phyloP scores from a whole-genome alignment of 2,888 invertebrate species.

The Argyra leucocephala region DNA sequence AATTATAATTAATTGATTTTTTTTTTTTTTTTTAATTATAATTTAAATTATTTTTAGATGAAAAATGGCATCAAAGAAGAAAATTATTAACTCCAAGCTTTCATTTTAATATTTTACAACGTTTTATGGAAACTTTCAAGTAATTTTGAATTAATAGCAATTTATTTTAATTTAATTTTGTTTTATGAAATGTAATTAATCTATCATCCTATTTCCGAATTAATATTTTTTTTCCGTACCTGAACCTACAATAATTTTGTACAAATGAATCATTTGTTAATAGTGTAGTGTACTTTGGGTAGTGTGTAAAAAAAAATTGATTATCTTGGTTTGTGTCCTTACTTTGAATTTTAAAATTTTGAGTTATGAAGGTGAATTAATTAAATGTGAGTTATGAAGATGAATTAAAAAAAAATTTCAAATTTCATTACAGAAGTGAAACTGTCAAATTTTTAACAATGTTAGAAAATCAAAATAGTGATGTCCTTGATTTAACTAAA shows the following conservation, averaged over 20 bases:
- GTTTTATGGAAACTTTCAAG: conserved; percentile 39
- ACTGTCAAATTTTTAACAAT: conserved; percentile 34
- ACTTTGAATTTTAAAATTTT: no score
- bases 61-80: conserved; percentile 52
- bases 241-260: no score
- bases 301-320: no score
- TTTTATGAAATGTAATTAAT: no score
- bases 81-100: conserved; percentile 57
- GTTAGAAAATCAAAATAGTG: conserved; percentile 29
- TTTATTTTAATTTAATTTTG: no score
- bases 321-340: no score
- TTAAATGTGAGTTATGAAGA: no score
- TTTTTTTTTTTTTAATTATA: background rate
- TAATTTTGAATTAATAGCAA: conserved; percentile 24
- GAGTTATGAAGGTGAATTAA: no score
- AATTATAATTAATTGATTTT: background rate
- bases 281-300: no score
- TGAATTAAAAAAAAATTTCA: no score
- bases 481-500: conserved; percentile 44
- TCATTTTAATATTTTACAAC: conserved; percentile 51
- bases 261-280: no score
- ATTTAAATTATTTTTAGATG: conserved; percentile 27
- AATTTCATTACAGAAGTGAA: conserved; percentile 34
- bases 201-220: background rate
- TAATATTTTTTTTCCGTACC: no score